phyloP scores from a whole-genome alignment of 2,113 vertebrate genomes.

The Percopsis transmontana region DNA sequence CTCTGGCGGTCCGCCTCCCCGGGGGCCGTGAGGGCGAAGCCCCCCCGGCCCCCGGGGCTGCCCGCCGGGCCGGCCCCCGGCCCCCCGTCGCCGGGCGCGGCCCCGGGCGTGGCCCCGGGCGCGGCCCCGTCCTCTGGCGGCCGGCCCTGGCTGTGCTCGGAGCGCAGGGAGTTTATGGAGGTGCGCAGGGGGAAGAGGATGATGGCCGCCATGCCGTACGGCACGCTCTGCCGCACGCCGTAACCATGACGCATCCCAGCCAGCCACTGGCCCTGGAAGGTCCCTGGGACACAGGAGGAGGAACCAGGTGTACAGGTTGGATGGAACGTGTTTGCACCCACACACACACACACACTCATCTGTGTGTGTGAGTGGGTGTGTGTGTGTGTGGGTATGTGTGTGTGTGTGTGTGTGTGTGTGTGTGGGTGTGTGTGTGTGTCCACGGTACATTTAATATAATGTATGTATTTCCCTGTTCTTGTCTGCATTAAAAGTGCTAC shows the following conservation, averaged over 20 bases:
- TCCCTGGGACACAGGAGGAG: slow-evolving; percentile 77
- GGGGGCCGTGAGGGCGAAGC: slow-evolving; percentile 90
- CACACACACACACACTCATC: neutral
- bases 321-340: no score
- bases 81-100: slow-evolving; percentile 68
- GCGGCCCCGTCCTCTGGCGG: slow-evolving; percentile 83
- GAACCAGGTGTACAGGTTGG: no score
- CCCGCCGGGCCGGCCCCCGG: slow-evolving; percentile 81
- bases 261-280: slow-evolving; percentile 96
- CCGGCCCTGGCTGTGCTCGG: slow-evolving; percentile 94
- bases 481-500: no score
- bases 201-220: slow-evolving; percentile 96
- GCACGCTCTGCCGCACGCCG: slow-evolving; percentile 95
- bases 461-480: no score
- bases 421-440: no score
- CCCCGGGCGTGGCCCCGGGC: slow-evolving; percentile 65
- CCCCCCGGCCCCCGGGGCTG: slow-evolving; percentile 90
- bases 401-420: no score
- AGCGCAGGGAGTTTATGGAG: slow-evolving; percentile 97
- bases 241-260: slow-evolving; percentile 97
- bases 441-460: no score
- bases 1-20: slow-evolving; percentile 89
- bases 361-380: no score
- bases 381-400: no score
- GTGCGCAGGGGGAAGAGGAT: slow-evolving; percentile 96